A percentile compares a stretch with the other conserved stretches of the same genome.
These are phyloP conservation scores for Aphodius granarius DNA, from an alignment of 2,888 invertebrate species.

Conservation along the genomic window DNA sequence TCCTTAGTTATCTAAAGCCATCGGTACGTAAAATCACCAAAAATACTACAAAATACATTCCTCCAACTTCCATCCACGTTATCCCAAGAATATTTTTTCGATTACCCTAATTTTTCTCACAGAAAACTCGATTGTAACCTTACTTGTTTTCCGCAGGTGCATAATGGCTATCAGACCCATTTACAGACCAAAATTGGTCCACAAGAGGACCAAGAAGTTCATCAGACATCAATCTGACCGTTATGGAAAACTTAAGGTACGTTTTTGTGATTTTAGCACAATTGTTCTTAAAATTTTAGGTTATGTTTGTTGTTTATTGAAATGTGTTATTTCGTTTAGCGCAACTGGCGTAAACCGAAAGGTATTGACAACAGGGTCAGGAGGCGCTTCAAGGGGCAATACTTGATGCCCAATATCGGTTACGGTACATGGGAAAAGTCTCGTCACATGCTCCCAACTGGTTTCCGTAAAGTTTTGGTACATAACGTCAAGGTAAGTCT, in stretches of 20 bases:
- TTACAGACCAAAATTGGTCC: slow-evolving; percentile 87
- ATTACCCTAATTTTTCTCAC: background rate
- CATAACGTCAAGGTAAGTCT: slow-evolving; percentile 77
- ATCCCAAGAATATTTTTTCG: background rate
- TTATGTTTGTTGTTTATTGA: slow-evolving; percentile 25
- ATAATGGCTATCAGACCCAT: slow-evolving; percentile 90
- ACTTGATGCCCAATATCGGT: slow-evolving; percentile 98
- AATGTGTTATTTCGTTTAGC: slow-evolving; percentile 55
- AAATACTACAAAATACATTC: background rate
- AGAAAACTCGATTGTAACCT: slow-evolving; percentile 16
- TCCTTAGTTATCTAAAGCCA: slow-evolving; percentile 35
- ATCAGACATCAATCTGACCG: slow-evolving; percentile 98
- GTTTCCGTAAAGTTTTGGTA: slow-evolving; percentile 94
- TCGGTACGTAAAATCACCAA: slow-evolving; percentile 38
- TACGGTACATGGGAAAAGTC: slow-evolving; percentile 95
- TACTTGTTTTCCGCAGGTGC: slow-evolving; percentile 34
- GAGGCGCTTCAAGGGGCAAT: slow-evolving; percentile 98
- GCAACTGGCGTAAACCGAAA: slow-evolving; percentile 99
- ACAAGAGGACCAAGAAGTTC: slow-evolving; percentile 98
- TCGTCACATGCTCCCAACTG: slow-evolving; percentile 95
- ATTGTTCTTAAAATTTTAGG: slow-evolving; percentile 17
- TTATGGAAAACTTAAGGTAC: slow-evolving; percentile 91
- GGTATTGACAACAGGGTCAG: slow-evolving; percentile 99
- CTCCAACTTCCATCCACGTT: background rate
- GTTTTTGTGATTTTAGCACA: slow-evolving; percentile 34